These are phyloP conservation scores for Carcina quercana DNA, from an alignment of 2,888 invertebrate species.

Conservation along the genomic window DNA sequence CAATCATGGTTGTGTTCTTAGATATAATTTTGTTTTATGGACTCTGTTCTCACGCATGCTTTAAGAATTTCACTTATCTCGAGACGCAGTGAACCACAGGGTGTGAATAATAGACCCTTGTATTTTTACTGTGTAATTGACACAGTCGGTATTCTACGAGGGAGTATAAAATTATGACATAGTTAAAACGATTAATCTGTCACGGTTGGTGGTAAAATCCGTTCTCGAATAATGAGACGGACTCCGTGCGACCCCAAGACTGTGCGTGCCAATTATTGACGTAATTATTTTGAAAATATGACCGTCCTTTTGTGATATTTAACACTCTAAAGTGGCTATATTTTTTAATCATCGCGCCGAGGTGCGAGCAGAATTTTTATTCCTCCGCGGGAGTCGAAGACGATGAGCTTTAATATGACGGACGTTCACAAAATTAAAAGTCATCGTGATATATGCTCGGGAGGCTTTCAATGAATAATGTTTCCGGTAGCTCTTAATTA, in stretches of 20 bases:
- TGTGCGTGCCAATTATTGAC: constrained; percentile 71
- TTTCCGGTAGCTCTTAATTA: constrained; percentile 11
- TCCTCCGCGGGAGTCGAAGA: constrained; percentile 40
- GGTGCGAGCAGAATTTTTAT: constrained; percentile 42
- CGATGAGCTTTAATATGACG: constrained; percentile 50
- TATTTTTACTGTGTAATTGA: constrained; percentile 68
- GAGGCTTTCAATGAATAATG: constrained; percentile 13
- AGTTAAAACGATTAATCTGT: constrained; percentile 69
- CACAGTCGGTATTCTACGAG: constrained; percentile 38
- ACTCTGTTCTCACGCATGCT: constrained; percentile 26
- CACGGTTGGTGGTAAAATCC: constrained; percentile 70
- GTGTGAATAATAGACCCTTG: constrained; percentile 60
- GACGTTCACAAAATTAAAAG: constrained; percentile 26
- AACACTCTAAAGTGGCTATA: constrained; percentile 54
- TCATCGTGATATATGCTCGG: constrained; percentile 12
- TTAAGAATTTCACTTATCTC: constrained; percentile 40
- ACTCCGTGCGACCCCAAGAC: constrained; percentile 39
- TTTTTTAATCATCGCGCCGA: constrained; percentile 52
- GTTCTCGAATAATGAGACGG: constrained; percentile 57
- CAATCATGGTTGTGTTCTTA: no score
- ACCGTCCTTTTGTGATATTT: constrained; percentile 60
- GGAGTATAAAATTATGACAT: constrained; percentile 64
- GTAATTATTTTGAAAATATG: constrained; percentile 73
- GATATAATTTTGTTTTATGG: constrained; percentile 14
- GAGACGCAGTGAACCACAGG: constrained; percentile 17